Evolutionary conservation across 1,140 invertebrate genomes (phyloP).

Genomic region (Nasonia giraulti): DNA sequence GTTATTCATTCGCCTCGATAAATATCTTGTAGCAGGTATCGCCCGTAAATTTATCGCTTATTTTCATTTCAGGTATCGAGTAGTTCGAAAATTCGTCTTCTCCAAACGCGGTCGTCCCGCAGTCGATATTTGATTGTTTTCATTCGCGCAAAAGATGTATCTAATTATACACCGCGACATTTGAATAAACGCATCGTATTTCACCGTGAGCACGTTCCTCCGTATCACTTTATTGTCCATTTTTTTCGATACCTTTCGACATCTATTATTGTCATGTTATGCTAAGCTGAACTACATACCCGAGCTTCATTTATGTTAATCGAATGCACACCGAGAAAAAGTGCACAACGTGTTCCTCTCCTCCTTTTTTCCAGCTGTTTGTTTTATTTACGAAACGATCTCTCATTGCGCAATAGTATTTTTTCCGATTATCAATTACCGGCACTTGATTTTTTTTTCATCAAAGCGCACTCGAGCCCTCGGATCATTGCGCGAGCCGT

Average conservation of each 20-base stretch:
- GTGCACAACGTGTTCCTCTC: neutral
- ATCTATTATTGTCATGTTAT: conserved; percentile 10
- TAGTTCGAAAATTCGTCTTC: neutral
- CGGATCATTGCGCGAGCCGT: neutral
- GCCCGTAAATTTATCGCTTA: too few species aligned
- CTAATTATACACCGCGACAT: neutral
- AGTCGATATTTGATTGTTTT: neutral
- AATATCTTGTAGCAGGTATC: too few species aligned
- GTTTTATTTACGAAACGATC: neutral
- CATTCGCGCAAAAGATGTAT: neutral
- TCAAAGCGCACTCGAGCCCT: neutral
- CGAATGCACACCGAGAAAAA: neutral
- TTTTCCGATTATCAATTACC: neutral
- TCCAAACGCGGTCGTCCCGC: neutral
- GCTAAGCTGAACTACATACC: conserved; percentile 11
- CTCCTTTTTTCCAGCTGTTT: neutral
- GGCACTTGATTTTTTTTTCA: neutral
- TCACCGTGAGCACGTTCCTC: neutral
- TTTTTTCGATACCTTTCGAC: neutral
- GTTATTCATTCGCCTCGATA: too few species aligned
- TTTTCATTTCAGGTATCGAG: too few species aligned
- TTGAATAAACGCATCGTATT: conserved; percentile 9
- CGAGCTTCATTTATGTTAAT: neutral
- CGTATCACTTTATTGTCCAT: neutral
- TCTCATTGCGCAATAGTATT: neutral